These are phyloP conservation scores for Gavia stellata DNA, from an alignment of 2,113 vertebrate genomes.

Conservation along the genomic window DNA sequence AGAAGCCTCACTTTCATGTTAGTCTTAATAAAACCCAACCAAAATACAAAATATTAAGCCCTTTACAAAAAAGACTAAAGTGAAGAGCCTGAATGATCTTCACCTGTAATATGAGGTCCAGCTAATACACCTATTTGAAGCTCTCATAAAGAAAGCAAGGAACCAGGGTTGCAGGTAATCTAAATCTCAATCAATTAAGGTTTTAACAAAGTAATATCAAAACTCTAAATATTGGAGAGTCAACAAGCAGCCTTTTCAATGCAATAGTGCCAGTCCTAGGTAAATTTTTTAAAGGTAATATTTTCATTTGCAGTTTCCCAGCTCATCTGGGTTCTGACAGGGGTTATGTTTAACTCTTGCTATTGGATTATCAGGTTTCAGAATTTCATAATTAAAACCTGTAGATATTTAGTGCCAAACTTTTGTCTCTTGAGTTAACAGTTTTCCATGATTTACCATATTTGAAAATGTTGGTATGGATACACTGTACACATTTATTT, in stretches of 20 bases:
- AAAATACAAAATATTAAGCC: neutral
- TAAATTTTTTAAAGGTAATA: neutral
- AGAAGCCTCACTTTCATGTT: neutral
- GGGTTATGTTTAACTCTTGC: neutral
- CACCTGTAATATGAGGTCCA: neutral
- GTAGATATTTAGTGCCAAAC: neutral
- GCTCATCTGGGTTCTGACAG: neutral
- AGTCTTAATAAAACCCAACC: neutral
- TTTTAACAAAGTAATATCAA: neutral
- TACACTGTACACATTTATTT: neutral
- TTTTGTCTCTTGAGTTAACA: neutral
- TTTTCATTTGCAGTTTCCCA: neutral
- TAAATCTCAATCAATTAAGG: neutral
- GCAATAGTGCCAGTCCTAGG: neutral
- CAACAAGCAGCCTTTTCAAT: neutral
- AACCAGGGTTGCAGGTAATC: neutral
- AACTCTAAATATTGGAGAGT: neutral
- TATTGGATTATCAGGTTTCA: neutral
- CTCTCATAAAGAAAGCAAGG: neutral
- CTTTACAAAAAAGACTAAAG: neutral
- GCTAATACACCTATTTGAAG: neutral
- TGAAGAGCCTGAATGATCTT: neutral
- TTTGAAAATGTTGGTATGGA: neutral
- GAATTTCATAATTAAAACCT: neutral
- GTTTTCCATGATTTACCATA: neutral